Evolutionary conservation across 2,888 invertebrate species (phyloP).

Genomic region (Ferrisia virgata): DNA sequence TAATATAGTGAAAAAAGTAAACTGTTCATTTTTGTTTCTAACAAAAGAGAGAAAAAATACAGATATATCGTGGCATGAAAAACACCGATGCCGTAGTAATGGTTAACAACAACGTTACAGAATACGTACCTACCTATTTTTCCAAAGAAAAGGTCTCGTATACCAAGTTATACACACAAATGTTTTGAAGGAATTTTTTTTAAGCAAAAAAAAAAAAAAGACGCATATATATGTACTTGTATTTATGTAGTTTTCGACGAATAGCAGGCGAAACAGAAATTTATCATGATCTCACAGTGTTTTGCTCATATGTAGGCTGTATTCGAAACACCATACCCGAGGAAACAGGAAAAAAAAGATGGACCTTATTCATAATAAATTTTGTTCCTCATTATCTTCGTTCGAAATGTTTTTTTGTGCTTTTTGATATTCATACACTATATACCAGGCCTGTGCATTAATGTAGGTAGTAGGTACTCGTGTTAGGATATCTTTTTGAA

Average conservation of each 20-base stretch:
- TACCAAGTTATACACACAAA: background rate
- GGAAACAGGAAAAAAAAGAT: background rate
- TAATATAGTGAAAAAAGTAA: background rate
- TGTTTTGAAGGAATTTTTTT: background rate
- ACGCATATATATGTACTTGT: too few species aligned
- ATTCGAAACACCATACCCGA: too few species aligned
- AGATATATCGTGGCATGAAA: background rate
- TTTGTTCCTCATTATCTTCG: background rate
- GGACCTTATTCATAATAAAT: background rate
- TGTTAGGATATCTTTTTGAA: background rate
- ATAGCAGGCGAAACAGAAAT: background rate
- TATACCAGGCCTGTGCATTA: too few species aligned
- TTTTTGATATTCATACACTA: background rate
- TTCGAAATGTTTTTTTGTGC: background rate
- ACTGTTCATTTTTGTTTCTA: background rate
- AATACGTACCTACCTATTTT: background rate
- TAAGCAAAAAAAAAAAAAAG: background rate
- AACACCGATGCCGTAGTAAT: background rate
- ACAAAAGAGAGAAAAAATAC: slow-evolving; percentile 3
- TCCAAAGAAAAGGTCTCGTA: slow-evolving; percentile 8
- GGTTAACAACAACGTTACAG: background rate
- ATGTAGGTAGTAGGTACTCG: background rate
- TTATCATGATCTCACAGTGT: background rate
- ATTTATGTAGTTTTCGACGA: background rate
- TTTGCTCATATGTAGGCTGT: background rate